A percentile compares a stretch with the other conserved stretches of the same genome.
Evolutionary conservation across 2,888 invertebrate genomes (phyloP).

Genomic region (Pristionchus arcanus): DNA sequence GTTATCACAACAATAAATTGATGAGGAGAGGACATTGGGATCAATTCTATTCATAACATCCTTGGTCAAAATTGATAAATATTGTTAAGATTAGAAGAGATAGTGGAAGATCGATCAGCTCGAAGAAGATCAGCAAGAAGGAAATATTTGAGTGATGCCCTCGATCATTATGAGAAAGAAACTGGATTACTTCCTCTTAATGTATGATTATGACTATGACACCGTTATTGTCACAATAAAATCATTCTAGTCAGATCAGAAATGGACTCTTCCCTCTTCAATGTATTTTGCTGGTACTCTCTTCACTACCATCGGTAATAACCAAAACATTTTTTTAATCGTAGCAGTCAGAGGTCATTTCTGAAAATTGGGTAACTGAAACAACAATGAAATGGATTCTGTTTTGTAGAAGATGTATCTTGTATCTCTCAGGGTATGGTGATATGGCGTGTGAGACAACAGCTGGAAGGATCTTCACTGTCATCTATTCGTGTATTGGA

Average conservation of each 20-base stretch:
- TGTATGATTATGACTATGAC: not conserved
- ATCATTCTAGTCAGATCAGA: conserved; percentile 45
- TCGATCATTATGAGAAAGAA: conserved; percentile 73
- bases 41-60: too few relatives aligned
- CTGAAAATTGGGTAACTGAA: not conserved
- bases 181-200: conserved; percentile 62
- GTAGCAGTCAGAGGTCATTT: not conserved
- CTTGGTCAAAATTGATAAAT: not conserved
- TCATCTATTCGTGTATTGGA: conserved; percentile 90
- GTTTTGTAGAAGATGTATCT: not conserved
- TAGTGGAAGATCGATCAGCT: conserved; percentile 51
- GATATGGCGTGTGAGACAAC: conserved; percentile 93
- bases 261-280: conserved; percentile 75
- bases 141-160: conserved; percentile 72
- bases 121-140: conserved; percentile 55
- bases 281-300: conserved; percentile 78
- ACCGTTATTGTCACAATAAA: not conserved
- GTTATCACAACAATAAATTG: conserved; percentile 38
- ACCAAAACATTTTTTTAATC: not conserved
- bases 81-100: conserved; percentile 38
- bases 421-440: conserved; percentile 88
- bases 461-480: conserved; percentile 91
- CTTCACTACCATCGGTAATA: conserved; percentile 76
- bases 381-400: not conserved
- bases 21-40: not conserved